Evolutionary conservation across 2,888 invertebrate genomes (phyloP).

Genomic region (Microctonus aethiopoides): DNA sequence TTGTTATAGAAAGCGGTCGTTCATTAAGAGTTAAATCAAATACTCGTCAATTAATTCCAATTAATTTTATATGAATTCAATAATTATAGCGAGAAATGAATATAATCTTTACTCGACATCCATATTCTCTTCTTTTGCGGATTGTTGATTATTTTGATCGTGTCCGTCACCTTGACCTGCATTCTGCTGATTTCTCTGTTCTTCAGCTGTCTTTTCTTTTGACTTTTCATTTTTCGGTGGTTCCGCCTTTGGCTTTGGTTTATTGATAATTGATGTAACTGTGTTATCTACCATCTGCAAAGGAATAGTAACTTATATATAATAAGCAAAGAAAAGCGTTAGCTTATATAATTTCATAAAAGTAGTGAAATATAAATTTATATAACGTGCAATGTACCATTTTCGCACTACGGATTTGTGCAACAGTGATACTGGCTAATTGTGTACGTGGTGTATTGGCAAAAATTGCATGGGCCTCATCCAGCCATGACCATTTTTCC

Average conservation of each 20-base stretch:
- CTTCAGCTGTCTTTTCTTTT: conserved; percentile 59
- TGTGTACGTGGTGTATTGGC: conserved; percentile 75
- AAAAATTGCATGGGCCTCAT: conserved; percentile 77
- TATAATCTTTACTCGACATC: conserved; percentile 64
- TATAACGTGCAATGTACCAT: conserved; percentile 74
- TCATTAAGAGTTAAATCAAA: too few species aligned
- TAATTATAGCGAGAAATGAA: neutral
- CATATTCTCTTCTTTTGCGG: conserved; percentile 64
- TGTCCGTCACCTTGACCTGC: conserved; percentile 50
- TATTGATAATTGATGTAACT: conserved; percentile 82
- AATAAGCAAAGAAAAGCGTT: too few species aligned
- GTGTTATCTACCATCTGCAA: conserved; percentile 70
- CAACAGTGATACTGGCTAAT: conserved; percentile 81
- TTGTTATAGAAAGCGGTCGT: too few species aligned
- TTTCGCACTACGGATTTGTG: conserved; percentile 83
- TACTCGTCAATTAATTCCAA: conserved; percentile 24
- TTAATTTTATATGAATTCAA: conserved; percentile 20
- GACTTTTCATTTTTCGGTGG: conserved; percentile 70
- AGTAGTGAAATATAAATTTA: conserved; percentile 52
- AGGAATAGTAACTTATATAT: conserved; percentile 20
- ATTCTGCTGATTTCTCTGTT: conserved; percentile 57
- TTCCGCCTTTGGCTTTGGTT: conserved; percentile 88
- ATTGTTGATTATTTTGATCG: conserved; percentile 53
- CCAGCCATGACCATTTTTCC: conserved; percentile 76
- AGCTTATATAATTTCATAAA: neutral